Percentiles rank a stretch among this genome's conserved stretches.
Evolutionary conservation across 2,797 vertebrate species (phyloP).

Genomic region (Microchirus variegatus): DNA sequence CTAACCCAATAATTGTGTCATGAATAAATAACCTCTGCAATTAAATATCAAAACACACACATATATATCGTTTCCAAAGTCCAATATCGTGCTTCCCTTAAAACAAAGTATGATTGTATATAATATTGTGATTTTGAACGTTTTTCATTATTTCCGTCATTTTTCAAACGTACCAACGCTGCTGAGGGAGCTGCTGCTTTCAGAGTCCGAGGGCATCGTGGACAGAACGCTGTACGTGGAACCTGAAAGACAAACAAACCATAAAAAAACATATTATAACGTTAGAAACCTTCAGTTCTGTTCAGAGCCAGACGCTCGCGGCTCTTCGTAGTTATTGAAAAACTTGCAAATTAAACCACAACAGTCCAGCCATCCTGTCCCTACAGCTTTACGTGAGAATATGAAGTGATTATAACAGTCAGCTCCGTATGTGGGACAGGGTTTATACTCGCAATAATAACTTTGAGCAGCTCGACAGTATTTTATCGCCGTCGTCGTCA

Average conservation of each 20-base stretch:
- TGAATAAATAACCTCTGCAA: too few species aligned
- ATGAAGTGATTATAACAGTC: constrained; percentile 31
- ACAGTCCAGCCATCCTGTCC: too few species aligned
- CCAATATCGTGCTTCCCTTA: too few species aligned
- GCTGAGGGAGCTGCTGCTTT: constrained; percentile 98
- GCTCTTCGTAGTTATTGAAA: too few species aligned
- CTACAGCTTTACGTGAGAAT: too few species aligned
- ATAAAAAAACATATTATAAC: background rate
- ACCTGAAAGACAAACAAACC: constrained; percentile 76
- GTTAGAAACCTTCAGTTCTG: too few species aligned
- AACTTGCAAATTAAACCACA: too few species aligned
- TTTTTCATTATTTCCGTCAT: constrained; percentile 46
- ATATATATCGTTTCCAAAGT: too few species aligned
- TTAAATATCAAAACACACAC: too few species aligned
- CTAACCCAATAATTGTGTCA: too few species aligned
- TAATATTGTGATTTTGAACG: background rate
- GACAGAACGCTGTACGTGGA: constrained; percentile 98
- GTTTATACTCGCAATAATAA: constrained; percentile 57
- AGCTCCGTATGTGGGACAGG: constrained; percentile 42
- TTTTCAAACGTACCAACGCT: constrained; percentile 88
- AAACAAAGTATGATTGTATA: too few species aligned
- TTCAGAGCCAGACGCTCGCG: too few species aligned
- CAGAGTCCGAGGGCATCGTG: constrained; percentile 98
- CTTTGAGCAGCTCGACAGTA: constrained; percentile 45
- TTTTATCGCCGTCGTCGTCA: constrained; percentile 49